Base-by-base conservation (phyloP, 2,888 invertebrate species). In the Tanypteryx hageni region DNA sequence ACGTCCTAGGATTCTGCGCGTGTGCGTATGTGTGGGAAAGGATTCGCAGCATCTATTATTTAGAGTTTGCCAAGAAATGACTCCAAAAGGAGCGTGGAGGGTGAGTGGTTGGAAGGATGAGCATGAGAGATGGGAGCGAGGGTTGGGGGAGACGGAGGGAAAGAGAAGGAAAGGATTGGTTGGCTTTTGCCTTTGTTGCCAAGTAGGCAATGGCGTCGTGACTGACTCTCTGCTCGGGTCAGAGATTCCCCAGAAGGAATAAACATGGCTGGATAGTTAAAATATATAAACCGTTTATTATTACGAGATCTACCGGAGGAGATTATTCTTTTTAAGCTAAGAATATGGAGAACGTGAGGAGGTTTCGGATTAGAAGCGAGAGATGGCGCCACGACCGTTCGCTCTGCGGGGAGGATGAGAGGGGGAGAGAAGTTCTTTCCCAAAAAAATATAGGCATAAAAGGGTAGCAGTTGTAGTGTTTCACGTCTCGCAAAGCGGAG, bases 271-370 rank as follows among this genome's bases (percentile, higher is more conserved):
- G 64, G 44, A 64, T 89, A 61, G 68, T 56, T 89, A 89, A 89
- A 89, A 89, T 64, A 44, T 68, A 89, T 89, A 64, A 89, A 89
- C 89, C 89, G 56, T 89, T 89, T 89, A 89, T 89, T 68, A 89
- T 64, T 64, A 61, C 61, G 86, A 86, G 89, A 89, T 89, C 89
- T 44, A 22, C 11, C 10, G 4, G 18, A 16, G 44, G 44, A 56
- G 64, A 89, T 89, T 68, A 89, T 44, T 64, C 89, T 64, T 68
- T n/a, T 89, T 31, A 31, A 61, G 61, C 27, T 27, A 18, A 18
- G 22, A 61, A 64, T 89, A 89, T 64, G 59, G 5, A 44, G 64
- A 89, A 44, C 64, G 61, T 61, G 59, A 86, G 10, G 44, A 44
- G 86, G 86, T 31, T 89, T 64, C n/a, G 89, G 89, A 64, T 64